Percentiles rank a stretch among this genome's conserved stretches.
Evolutionary conservation across 2,888 invertebrate species (phyloP).

Genomic region (Pollenia angustigena): DNA sequence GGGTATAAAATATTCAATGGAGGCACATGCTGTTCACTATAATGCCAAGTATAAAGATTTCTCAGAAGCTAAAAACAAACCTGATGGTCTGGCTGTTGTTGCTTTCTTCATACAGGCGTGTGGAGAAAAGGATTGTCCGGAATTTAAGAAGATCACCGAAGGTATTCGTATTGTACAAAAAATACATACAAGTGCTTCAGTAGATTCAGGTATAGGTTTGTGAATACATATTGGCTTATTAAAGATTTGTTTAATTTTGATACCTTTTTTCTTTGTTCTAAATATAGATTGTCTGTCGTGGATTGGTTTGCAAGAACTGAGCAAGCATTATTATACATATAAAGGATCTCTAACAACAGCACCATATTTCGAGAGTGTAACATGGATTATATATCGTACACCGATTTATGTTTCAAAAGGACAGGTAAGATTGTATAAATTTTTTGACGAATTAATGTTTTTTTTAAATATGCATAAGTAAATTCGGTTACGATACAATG

Average conservation of each 20-base stretch:
- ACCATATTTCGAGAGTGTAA: slow-evolving; percentile 89
- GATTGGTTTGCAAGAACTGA: slow-evolving; percentile 88
- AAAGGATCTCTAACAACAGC: slow-evolving; percentile 90
- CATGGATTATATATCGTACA: slow-evolving; percentile 90
- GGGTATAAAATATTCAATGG: slow-evolving; percentile 90
- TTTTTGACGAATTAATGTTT: neutral
- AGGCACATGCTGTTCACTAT: slow-evolving; percentile 92
- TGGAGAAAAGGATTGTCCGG: slow-evolving; percentile 86
- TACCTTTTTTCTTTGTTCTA: neutral
- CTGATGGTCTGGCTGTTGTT: slow-evolving; percentile 89
- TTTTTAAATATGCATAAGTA: too few species aligned
- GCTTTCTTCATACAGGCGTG: slow-evolving; percentile 88
- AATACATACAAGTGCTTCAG: slow-evolving; percentile 82
- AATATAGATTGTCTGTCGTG: slow-evolving; percentile 87
- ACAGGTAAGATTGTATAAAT: slow-evolving; percentile 85
- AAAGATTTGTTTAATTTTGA: slow-evolving; percentile 30
- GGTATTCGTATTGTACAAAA: slow-evolving; percentile 84
- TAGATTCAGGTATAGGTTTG: slow-evolving; percentile 82
- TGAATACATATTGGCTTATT: slow-evolving; percentile 27
- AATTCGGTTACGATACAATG: too few species aligned
- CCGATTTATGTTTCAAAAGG: slow-evolving; percentile 88
- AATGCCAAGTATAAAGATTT: slow-evolving; percentile 88
- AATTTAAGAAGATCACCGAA: slow-evolving; percentile 86
- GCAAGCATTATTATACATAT: slow-evolving; percentile 89
- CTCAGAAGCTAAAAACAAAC: slow-evolving; percentile 87